phyloP scores from a whole-genome alignment of 2,797 vertebrate species.

The Rhincodon typus region DNA sequence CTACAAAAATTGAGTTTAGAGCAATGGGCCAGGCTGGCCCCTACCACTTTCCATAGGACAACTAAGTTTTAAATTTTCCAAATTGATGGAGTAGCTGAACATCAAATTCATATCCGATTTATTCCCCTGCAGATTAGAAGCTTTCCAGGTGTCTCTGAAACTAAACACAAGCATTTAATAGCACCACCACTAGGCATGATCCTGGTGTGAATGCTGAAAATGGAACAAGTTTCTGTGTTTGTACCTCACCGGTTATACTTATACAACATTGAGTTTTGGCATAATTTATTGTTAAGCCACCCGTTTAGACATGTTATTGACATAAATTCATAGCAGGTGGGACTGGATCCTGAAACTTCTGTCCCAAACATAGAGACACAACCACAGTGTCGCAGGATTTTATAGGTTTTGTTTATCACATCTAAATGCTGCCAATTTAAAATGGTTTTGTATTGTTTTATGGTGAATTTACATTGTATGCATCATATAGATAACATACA shows the following conservation, averaged over 20 bases:
- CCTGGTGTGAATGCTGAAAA: not conserved
- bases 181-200: not conserved
- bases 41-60: not conserved
- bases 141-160: not conserved
- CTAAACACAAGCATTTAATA: not conserved
- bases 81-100: not conserved
- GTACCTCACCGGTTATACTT: not conserved
- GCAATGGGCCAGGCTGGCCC: not conserved
- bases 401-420: not conserved
- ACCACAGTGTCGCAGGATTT: not conserved
- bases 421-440: not conserved
- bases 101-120: not conserved
- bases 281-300: not conserved
- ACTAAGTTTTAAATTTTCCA: not conserved
- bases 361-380: too few relatives aligned
- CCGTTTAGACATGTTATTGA: too few relatives aligned
- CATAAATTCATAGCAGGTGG: too few relatives aligned
- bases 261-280: not conserved
- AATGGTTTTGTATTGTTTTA: not conserved
- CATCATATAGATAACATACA: not conserved
- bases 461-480: not conserved
- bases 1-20: too few relatives aligned
- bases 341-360: too few relatives aligned
- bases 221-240: not conserved
- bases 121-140: not conserved